Evolutionary conservation across 2,797 vertebrate genomes (phyloP).

Genomic region (Hippocampus kuda): DNA sequence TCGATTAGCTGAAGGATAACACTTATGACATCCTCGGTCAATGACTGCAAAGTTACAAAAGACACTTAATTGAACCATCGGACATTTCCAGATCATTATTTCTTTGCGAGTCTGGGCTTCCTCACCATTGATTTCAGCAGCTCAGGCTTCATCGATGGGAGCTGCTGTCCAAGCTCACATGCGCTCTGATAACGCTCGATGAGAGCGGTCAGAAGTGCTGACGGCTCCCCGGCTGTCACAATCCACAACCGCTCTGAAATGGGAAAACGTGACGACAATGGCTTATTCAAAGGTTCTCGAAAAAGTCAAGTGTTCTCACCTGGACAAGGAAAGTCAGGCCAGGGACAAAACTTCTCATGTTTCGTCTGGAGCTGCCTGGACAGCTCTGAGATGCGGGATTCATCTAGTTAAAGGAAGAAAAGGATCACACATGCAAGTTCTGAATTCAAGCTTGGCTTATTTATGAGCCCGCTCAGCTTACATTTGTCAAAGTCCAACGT

Average conservation of each 20-base stretch:
- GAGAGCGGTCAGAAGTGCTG: slow-evolving; percentile 72
- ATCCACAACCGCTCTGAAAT: slow-evolving; percentile 80
- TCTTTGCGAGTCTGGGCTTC: background rate
- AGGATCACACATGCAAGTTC: background rate
- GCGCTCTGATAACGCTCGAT: slow-evolving; percentile 79
- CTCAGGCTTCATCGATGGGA: slow-evolving; percentile 82
- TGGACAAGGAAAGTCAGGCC: slow-evolving; percentile 92
- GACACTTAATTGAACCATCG: background rate
- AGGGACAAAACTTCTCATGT: slow-evolving; percentile 94
- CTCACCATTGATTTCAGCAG: slow-evolving; percentile 83
- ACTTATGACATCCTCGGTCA: slow-evolving; percentile 81
- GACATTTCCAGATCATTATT: background rate
- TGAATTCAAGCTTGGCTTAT: slow-evolving; percentile 1
- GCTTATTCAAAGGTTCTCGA: background rate
- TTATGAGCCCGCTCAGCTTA: slow-evolving; percentile 47
- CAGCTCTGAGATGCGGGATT: slow-evolving; percentile 77
- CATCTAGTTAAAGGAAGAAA: slow-evolving; percentile 66
- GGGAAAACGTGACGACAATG: background rate
- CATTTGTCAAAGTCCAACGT: slow-evolving; percentile 78
- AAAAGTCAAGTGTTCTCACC: slow-evolving; percentile 56
- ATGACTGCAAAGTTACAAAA: slow-evolving; percentile 56
- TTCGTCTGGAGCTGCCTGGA: slow-evolving; percentile 75
- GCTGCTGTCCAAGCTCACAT: slow-evolving; percentile 80
- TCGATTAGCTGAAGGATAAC: slow-evolving; percentile 75
- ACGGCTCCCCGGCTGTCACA: slow-evolving; percentile 77